These are phyloP conservation scores for Simalia tracyae DNA, from an alignment of 2,797 vertebrate species.

Conservation along the genomic window DNA sequence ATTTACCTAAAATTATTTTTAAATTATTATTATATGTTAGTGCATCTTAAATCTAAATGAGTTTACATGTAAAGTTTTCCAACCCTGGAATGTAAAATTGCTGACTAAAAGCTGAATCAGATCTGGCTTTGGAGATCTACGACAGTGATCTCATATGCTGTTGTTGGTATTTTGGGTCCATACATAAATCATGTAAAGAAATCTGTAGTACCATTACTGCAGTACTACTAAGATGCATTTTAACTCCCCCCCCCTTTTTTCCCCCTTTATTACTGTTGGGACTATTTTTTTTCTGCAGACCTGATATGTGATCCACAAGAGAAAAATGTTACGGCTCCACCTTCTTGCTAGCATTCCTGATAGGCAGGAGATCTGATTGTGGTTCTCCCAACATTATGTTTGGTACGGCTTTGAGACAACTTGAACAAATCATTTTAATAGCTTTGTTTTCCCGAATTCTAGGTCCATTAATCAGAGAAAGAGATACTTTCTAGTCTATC, in stretches of 20 bases:
- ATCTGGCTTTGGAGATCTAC: neutral
- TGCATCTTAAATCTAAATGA: neutral
- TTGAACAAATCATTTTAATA: conserved; percentile 11
- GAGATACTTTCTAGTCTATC: neutral
- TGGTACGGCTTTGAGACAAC: neutral
- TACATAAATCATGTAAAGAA: neutral
- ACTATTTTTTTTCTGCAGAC: neutral
- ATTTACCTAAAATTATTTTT: neutral
- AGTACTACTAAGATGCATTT: neutral
- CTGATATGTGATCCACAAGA: neutral
- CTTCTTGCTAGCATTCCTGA: neutral
- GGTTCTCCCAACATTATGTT: neutral
- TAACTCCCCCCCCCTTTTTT: neutral
- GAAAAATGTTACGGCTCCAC: neutral
- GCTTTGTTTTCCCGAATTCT: conserved; percentile 7
- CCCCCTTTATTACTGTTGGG: neutral
- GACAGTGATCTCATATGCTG: neutral
- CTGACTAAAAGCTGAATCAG: neutral
- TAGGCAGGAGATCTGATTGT: neutral
- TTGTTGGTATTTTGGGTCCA: neutral
- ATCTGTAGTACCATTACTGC: neutral
- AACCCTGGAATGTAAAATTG: neutral
- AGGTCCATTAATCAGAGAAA: neutral
- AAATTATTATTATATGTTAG: neutral
- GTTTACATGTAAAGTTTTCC: neutral